phyloP scores from a whole-genome alignment of 1,140 invertebrate species.

The Vanessa tameamea region DNA sequence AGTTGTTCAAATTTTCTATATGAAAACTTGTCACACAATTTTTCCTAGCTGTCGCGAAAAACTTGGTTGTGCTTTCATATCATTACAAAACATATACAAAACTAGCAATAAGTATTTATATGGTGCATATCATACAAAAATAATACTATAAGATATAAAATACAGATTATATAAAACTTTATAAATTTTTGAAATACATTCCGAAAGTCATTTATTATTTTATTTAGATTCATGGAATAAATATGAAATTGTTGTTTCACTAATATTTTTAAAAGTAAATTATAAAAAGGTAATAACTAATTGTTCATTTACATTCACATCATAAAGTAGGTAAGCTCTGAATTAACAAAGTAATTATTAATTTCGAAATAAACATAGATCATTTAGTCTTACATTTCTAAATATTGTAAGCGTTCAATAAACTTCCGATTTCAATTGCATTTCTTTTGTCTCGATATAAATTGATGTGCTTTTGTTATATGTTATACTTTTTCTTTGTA shows the following conservation, averaged over 20 bases:
- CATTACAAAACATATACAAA: constrained; percentile 29
- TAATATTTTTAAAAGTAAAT: not conserved
- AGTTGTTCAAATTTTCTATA: not conserved
- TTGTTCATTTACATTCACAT: constrained; percentile 1
- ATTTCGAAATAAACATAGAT: constrained; percentile 33
- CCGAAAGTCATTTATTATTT: constrained; percentile 28
- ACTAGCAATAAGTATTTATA: constrained; percentile 32
- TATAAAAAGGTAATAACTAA: not conserved
- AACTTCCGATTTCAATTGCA: constrained; percentile 49
- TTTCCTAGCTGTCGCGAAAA: constrained; percentile 34
- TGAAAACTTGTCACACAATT: not conserved
- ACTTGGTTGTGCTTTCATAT: constrained; percentile 42
- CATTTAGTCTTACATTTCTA: constrained; percentile 32
- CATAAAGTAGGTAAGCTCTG: constrained; percentile 47
- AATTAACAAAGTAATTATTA: constrained; percentile 30
- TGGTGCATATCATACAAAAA: constrained; percentile 18
- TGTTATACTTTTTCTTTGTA: constrained; percentile 75
- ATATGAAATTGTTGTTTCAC: constrained; percentile 2
- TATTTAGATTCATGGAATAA: constrained; percentile 6
- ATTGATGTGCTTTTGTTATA: constrained; percentile 76
- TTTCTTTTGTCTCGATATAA: constrained; percentile 64
- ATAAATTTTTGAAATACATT: constrained; percentile 23
- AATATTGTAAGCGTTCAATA: constrained; percentile 30
- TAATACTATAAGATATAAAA: constrained; percentile 20
- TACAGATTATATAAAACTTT: constrained; percentile 16